phyloP scores from a whole-genome alignment of 2,888 invertebrate species.

The Caenorhabditis wallacei region DNA sequence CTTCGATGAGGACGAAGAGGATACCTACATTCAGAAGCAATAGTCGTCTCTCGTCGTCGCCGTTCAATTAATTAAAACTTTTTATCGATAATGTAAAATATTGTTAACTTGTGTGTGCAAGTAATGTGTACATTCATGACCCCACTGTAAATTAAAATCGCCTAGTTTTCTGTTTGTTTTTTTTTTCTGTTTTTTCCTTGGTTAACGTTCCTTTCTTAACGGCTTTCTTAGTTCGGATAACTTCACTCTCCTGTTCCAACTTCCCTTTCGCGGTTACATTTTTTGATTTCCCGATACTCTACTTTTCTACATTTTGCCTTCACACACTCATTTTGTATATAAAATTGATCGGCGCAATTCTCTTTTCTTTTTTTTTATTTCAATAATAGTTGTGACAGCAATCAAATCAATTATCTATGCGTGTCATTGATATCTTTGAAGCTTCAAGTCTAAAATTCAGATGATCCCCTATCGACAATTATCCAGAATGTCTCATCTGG shows the following conservation, averaged over 20 bases:
- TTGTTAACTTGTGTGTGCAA: constrained; percentile 42
- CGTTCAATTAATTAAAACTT: constrained; percentile 30
- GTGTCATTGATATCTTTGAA: background rate
- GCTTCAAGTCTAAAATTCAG: background rate
- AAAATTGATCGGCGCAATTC: constrained; percentile 37
- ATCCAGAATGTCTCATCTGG: constrained; percentile 71
- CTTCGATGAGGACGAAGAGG: constrained; percentile 53
- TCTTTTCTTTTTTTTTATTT: background rate
- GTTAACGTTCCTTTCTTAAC: background rate
- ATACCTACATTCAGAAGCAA: constrained; percentile 23
- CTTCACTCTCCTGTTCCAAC: constrained; percentile 14
- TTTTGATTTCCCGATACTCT: constrained; percentile 35
- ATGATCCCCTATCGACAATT: constrained; percentile 56
- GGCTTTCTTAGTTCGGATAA: constrained; percentile 29
- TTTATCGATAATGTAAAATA: constrained; percentile 4
- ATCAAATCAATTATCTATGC: constrained; percentile 6
- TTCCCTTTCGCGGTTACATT: constrained; percentile 31
- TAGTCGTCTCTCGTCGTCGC: constrained; percentile 3
- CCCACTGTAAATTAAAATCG: constrained; percentile 10
- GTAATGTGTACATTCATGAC: constrained; percentile 29
- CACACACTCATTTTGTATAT: constrained; percentile 42
- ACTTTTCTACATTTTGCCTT: constrained; percentile 14
- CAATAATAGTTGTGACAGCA: background rate
- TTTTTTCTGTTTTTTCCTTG: constrained; percentile 13
- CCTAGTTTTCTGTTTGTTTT: constrained; percentile 34